Conservation (phyloP, 2,113 vertebrate genomes). For the Herpailurus yagouaroundi region DNA sequence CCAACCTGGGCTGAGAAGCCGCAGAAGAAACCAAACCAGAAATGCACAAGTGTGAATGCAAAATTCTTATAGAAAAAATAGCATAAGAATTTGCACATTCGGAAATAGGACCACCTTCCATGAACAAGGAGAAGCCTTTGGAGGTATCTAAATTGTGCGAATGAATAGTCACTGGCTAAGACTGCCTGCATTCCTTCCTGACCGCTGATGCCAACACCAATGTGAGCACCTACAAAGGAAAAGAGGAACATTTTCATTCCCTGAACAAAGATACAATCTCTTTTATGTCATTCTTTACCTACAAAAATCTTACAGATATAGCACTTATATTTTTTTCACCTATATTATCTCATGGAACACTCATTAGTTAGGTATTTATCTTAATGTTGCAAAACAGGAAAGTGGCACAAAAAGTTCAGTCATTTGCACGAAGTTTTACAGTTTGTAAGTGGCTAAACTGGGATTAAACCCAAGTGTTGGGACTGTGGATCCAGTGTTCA, state of each 20-base stretch:
- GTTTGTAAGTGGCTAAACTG: neutral
- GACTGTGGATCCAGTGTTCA: neutral
- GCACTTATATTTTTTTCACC: neutral
- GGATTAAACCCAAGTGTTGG: neutral
- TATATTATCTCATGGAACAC: neutral
- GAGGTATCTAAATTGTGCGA: conserved; percentile 89
- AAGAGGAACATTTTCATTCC: neutral
- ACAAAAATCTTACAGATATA: neutral
- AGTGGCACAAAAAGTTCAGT: neutral
- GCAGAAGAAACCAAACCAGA: conserved; percentile 93
- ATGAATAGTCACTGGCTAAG: conserved; percentile 90
- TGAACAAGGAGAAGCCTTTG: conserved; percentile 89
- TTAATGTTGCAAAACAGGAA: neutral
- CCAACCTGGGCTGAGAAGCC: conserved; percentile 90
- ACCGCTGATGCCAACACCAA: conserved; percentile 89
- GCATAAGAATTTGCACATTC: conserved; percentile 90
- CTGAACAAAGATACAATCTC: neutral
- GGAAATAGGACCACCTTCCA: conserved; percentile 90
- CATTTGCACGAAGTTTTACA: neutral
- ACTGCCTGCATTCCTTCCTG: conserved; percentile 90
- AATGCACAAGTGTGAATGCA: conserved; percentile 89
- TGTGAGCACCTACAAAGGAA: conserved; percentile 85
- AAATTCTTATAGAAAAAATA: conserved; percentile 94
- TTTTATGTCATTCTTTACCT: neutral
- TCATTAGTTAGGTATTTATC: neutral